A percentile compares a stretch with the other conserved stretches of the same genome.
phyloP scores from a whole-genome alignment of 2,888 invertebrate species.

The Aleiodes leptofemur region DNA sequence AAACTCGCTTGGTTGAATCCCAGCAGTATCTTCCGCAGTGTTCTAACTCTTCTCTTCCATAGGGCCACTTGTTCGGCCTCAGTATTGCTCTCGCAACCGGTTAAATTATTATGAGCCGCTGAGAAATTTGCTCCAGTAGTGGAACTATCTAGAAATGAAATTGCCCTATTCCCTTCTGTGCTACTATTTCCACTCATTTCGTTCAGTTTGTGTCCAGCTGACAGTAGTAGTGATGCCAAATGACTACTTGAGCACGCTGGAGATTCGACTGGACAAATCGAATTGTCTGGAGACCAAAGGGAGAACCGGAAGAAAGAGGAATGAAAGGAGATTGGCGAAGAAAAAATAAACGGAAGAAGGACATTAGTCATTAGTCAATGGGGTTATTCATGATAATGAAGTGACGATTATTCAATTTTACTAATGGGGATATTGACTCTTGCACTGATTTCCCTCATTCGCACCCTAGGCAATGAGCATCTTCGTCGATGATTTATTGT shows the following conservation, averaged over 20 bases:
- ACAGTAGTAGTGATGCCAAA: slow-evolving; percentile 84
- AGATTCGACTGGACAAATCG: slow-evolving; percentile 79
- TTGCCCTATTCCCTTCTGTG: slow-evolving; percentile 62
- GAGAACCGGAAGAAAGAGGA: slow-evolving; percentile 1
- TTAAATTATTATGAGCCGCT: slow-evolving; percentile 75
- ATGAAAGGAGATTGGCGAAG: neutral
- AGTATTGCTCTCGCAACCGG: slow-evolving; percentile 83
- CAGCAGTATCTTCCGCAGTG: slow-evolving; percentile 86
- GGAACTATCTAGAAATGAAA: slow-evolving; percentile 66
- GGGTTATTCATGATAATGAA: slow-evolving; percentile 2
- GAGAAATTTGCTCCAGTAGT: slow-evolving; percentile 69
- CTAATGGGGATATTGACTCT: slow-evolving; percentile 72
- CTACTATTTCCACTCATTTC: slow-evolving; percentile 80
- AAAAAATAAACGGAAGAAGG: slow-evolving; percentile 21
- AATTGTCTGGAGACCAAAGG: slow-evolving; percentile 15
- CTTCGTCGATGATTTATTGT: slow-evolving; percentile 91
- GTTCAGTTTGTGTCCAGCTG: slow-evolving; percentile 89
- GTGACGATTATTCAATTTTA: slow-evolving; percentile 23
- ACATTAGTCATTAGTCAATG: slow-evolving; percentile 1
- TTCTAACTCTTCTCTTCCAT: slow-evolving; percentile 90
- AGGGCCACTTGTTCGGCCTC: slow-evolving; percentile 90
- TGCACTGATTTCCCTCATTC: slow-evolving; percentile 89
- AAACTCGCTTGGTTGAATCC: slow-evolving; percentile 91
- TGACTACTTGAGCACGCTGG: slow-evolving; percentile 87
- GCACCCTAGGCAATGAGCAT: slow-evolving; percentile 93